Evolutionary conservation across 2,888 invertebrate genomes (phyloP).

Genomic region (Julus scandinavius): DNA sequence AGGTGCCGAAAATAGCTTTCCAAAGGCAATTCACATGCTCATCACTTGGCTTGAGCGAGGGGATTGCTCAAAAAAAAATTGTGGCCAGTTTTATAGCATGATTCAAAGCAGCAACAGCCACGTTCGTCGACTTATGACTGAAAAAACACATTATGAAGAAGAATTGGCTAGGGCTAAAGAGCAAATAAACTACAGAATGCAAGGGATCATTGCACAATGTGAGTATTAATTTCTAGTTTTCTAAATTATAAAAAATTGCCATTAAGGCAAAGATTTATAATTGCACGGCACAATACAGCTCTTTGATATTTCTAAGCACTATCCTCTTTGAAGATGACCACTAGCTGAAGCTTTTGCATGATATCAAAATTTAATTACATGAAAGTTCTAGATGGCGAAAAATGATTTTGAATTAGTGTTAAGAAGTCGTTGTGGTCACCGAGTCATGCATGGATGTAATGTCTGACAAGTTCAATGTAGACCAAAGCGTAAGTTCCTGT

Average conservation of each 20-base stretch:
- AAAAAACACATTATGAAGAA: constrained; percentile 88
- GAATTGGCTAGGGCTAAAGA: constrained; percentile 87
- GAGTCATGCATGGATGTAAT: neutral
- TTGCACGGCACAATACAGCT: neutral
- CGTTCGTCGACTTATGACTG: constrained; percentile 83
- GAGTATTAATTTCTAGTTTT: constrained; percentile 71
- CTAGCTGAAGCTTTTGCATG: neutral
- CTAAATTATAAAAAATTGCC: neutral
- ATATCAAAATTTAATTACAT: neutral
- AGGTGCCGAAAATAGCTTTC: neutral
- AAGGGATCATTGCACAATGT: constrained; percentile 90
- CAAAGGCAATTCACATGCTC: constrained; percentile 83
- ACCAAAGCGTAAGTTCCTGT: constrained; percentile 24
- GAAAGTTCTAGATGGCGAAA: neutral
- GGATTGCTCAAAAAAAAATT: constrained; percentile 90
- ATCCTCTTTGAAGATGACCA: neutral
- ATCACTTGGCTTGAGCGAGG: constrained; percentile 94
- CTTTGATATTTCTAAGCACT: neutral
- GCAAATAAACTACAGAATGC: constrained; percentile 84
- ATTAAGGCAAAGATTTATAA: neutral
- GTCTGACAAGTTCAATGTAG: neutral
- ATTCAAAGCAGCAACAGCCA: constrained; percentile 95
- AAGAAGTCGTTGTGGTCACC: neutral
- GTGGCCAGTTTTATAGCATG: constrained; percentile 94
- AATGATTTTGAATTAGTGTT: neutral